Evolutionary conservation across 1,140 invertebrate genomes (phyloP).

Genomic region (Pectinophora gossypiella): DNA sequence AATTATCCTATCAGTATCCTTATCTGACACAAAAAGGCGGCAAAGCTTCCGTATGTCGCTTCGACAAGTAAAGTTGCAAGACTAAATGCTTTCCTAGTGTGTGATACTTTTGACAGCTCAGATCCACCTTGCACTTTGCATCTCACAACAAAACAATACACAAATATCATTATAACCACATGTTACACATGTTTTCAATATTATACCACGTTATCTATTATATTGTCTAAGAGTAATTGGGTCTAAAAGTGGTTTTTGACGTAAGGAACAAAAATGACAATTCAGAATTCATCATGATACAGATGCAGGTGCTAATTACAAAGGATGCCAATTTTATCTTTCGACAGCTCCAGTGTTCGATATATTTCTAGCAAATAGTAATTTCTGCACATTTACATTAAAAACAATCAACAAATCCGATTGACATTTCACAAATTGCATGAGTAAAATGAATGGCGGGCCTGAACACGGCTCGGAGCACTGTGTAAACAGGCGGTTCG

Average conservation of each 20-base stretch:
- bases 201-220: too few relatives aligned
- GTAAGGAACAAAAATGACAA: constrained; percentile 40
- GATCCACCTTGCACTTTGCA: not conserved
- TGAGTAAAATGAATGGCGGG: constrained; percentile 73
- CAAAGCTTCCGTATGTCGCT: too few relatives aligned
- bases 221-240: too few relatives aligned
- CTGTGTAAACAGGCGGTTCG: constrained; percentile 27
- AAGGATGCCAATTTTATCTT: constrained; percentile 13
- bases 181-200: not conserved
- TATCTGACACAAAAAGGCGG: constrained; percentile 6
- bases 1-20: constrained; percentile 15
- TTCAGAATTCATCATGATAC: constrained; percentile 20
- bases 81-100: not conserved
- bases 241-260: constrained; percentile 27
- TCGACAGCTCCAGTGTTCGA: constrained; percentile 8
- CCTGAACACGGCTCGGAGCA: constrained; percentile 32
- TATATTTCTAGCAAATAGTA: constrained; percentile 4
- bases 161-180: not conserved
- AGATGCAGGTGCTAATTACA: constrained; percentile 13
- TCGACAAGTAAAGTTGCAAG: not conserved
- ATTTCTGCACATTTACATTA: constrained; percentile 12
- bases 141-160: not conserved
- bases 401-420: constrained; percentile 47
- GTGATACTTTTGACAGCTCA: not conserved
- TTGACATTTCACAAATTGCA: constrained; percentile 72